phyloP scores from a whole-genome alignment of 2,113 vertebrate species.

The Entelurus aequoreus region DNA sequence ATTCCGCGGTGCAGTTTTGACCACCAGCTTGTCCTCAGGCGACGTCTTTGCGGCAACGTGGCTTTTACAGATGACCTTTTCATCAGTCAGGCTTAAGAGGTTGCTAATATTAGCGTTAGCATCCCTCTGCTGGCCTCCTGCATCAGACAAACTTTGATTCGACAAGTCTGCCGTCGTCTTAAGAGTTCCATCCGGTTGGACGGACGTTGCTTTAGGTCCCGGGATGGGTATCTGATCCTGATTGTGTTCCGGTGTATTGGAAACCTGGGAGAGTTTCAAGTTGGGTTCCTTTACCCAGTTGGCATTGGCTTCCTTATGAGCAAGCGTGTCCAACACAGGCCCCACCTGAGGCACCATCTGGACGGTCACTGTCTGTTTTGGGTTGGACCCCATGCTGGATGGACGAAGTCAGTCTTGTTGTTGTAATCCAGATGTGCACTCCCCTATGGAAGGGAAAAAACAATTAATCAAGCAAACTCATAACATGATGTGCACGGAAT shows the following conservation, averaged over 20 bases:
- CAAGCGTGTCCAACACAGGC: conserved; percentile 63
- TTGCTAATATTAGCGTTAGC: conserved; percentile 52
- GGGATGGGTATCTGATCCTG: conserved; percentile 22
- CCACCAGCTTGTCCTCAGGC: background rate
- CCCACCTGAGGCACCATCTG: conserved; percentile 73
- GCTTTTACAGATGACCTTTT: conserved; percentile 18
- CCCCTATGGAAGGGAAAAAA: conserved; percentile 45
- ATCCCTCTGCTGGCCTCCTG: conserved; percentile 40
- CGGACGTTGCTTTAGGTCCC: conserved; percentile 3
- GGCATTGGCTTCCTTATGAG: conserved; percentile 66
- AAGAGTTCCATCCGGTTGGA: conserved; percentile 41
- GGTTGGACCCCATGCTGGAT: conserved; percentile 86
- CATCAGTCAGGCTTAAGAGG: conserved; percentile 26
- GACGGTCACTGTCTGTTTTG: conserved; percentile 80
- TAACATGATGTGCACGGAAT: background rate
- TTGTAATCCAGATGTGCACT: conserved; percentile 46
- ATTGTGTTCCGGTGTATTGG: background rate
- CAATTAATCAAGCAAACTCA: background rate
- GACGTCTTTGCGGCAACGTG: too few relatives aligned
- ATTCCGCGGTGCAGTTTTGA: background rate
- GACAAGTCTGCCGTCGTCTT: conserved; percentile 31
- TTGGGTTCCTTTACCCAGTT: conserved; percentile 58
- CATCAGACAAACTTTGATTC: conserved; percentile 22
- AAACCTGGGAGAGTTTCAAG: conserved; percentile 65
- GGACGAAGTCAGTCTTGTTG: conserved; percentile 43